Conservation (phyloP, 2,113 vertebrate genomes). For the Mohoua ochrocephala region DNA sequence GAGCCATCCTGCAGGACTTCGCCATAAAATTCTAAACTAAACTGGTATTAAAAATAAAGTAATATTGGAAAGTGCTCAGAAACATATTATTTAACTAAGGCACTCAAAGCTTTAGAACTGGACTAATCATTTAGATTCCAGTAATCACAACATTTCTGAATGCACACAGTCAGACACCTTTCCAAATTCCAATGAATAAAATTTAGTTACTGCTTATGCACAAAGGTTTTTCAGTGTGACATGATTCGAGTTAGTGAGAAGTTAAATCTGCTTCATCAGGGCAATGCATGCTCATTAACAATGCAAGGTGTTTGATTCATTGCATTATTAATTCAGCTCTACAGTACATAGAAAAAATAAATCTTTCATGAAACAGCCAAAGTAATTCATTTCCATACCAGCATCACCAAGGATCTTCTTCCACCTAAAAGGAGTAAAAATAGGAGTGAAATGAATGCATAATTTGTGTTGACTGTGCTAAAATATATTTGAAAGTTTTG, state of each 20-base stretch:
- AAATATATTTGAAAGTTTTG: background rate
- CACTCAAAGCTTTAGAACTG: background rate
- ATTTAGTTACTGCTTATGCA: background rate
- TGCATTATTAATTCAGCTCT: background rate
- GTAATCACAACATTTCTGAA: background rate
- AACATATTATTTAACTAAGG: background rate
- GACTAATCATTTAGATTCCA: background rate
- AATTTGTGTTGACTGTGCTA: background rate
- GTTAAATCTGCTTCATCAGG: background rate
- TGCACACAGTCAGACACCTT: background rate
- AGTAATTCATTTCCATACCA: background rate
- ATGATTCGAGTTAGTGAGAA: background rate
- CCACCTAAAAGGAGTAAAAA: slow-evolving; percentile 13
- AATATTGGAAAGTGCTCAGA: background rate
- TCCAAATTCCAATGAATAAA: background rate
- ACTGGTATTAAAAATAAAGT: background rate
- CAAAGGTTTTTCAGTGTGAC: background rate
- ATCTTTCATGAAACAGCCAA: background rate
- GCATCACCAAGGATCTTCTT: slow-evolving; percentile 7
- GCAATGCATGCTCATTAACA: background rate
- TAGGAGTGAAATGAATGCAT: background rate
- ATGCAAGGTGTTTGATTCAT: background rate
- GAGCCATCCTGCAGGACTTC: background rate
- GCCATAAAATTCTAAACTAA: background rate
- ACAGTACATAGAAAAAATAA: background rate